phyloP scores from a whole-genome alignment of 1,140 invertebrate genomes.

The Zophobas morio region DNA sequence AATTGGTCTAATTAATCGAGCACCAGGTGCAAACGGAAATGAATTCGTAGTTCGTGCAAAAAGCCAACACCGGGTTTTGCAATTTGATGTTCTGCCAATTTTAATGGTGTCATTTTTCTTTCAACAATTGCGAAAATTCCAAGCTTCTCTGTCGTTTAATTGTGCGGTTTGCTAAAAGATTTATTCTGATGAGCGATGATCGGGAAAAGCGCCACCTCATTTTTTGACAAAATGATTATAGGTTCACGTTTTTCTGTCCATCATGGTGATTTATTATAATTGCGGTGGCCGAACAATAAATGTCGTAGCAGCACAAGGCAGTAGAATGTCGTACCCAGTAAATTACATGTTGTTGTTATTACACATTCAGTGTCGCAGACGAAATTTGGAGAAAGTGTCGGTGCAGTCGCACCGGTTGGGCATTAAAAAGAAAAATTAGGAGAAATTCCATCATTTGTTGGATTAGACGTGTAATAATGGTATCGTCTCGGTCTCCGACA shows the following conservation, averaged over 20 bases:
- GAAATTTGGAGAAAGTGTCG: conserved; percentile 28
- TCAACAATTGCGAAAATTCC: background rate
- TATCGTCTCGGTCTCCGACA: conserved; percentile 17
- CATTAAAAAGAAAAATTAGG: conserved; percentile 21
- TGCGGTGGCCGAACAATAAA: conserved; percentile 18
- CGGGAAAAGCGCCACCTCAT: background rate
- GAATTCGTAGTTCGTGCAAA: background rate
- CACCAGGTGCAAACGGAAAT: conserved; percentile 7
- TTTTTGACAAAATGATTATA: conserved; percentile 5
- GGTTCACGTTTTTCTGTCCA: conserved; percentile 1
- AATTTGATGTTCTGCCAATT: conserved; percentile 27
- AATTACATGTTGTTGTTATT: background rate
- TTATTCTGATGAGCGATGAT: background rate
- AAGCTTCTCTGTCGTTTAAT: too few species aligned
- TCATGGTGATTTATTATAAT: conserved; percentile 26
- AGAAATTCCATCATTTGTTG: conserved; percentile 15
- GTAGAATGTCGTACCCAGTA: background rate
- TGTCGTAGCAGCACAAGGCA: background rate
- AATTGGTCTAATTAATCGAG: conserved; percentile 9
- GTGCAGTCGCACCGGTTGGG: background rate
- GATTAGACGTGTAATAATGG: conserved; percentile 24
- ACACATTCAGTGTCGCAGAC: background rate
- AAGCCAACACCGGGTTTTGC: conserved; percentile 12
- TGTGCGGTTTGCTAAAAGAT: too few species aligned
- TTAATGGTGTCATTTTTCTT: conserved; percentile 4